Percentiles rank a stretch among this genome's conserved stretches.
phyloP scores from a whole-genome alignment of 2,888 invertebrate genomes.

The Nipponacmea schrenckii region DNA sequence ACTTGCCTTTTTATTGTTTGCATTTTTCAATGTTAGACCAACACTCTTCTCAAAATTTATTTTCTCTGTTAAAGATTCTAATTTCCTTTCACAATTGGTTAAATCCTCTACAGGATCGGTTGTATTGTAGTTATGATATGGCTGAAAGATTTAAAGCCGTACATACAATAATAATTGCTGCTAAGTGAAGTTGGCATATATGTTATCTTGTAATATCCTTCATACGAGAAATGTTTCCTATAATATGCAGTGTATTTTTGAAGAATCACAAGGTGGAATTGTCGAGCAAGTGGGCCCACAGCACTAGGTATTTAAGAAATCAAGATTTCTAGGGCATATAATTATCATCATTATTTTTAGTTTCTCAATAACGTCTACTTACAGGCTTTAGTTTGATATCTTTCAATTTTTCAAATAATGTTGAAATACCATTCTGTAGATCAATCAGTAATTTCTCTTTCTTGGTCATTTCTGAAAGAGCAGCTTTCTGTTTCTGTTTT shows the following conservation, averaged over 20 bases:
- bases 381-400: conserved; percentile 53
- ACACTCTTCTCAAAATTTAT: conserved; percentile 30
- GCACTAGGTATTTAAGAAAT: too few species aligned
- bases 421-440: conserved; percentile 46
- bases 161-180: too few species aligned
- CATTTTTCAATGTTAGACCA: conserved; percentile 18
- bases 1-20: conserved; percentile 40
- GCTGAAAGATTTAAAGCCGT: conserved; percentile 39
- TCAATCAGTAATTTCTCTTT: conserved; percentile 45
- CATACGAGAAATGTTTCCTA: too few species aligned
- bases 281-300: neutral
- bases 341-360: too few species aligned
- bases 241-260: too few species aligned
- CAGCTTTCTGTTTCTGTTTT: conserved; percentile 26
- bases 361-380: conserved; percentile 16
- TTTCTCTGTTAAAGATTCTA: conserved; percentile 36
- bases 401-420: conserved; percentile 51
- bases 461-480: conserved; percentile 25
- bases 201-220: too few species aligned
- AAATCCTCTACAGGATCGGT: conserved; percentile 48
- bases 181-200: too few species aligned
- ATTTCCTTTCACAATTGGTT: conserved; percentile 39
- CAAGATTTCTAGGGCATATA: too few species aligned
- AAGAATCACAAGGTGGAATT: too few species aligned
- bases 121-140: conserved; percentile 44